phyloP scores from a whole-genome alignment of 1,140 invertebrate genomes.

The Triops cancriformis region DNA sequence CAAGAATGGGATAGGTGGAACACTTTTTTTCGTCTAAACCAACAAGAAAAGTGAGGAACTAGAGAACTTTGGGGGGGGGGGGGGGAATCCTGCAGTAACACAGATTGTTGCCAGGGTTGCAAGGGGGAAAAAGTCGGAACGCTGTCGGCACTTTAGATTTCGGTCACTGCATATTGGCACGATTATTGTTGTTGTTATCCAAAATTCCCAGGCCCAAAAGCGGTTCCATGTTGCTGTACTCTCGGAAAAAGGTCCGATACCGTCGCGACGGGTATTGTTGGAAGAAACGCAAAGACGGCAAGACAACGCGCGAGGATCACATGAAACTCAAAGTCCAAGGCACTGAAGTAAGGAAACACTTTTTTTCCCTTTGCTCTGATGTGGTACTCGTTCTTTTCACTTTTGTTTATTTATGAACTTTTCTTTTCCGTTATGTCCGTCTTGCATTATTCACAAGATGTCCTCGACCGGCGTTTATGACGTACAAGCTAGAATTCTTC shows the following conservation, averaged over 20 bases:
- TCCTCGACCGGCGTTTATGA: neutral
- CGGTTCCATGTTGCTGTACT: slow-evolving; percentile 94
- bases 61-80: neutral
- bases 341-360: slow-evolving; percentile 61
- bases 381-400: neutral
- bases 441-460: neutral
- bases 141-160: neutral
- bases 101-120: too few species aligned
- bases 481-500: neutral
- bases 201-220: slow-evolving; percentile 70
- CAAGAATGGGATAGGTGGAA: too few species aligned
- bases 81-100: neutral
- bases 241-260: slow-evolving; percentile 90
- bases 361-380: neutral
- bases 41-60: neutral
- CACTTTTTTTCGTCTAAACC: too few species aligned
- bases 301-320: slow-evolving; percentile 95
- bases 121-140: too few species aligned
- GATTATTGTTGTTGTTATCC: slow-evolving; percentile 14
- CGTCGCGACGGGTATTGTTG: slow-evolving; percentile 95
- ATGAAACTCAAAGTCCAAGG: slow-evolving; percentile 98
- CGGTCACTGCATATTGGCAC: neutral
- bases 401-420: neutral
- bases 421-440: neutral
- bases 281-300: slow-evolving; percentile 97